Evolutionary conservation across 1,140 invertebrate genomes (phyloP).

Genomic region (Rhizoglyphus robini): DNA sequence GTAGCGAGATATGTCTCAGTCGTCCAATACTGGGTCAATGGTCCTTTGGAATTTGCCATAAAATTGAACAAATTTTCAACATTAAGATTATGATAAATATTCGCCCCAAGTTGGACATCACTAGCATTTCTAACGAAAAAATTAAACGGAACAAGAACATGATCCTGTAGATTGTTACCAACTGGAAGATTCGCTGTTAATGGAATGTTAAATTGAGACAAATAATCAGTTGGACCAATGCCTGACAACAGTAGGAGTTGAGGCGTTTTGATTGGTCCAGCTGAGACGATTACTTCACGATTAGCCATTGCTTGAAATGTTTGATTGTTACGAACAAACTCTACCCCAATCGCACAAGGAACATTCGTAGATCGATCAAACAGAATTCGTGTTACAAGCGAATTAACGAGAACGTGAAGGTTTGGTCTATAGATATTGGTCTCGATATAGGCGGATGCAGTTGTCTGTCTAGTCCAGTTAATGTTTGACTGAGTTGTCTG

Average conservation of each 20-base stretch:
- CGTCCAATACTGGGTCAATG: constrained; percentile 5
- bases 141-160: constrained; percentile 13
- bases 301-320: constrained; percentile 49
- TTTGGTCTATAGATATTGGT: constrained; percentile 61
- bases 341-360: constrained; percentile 59
- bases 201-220: constrained; percentile 12
- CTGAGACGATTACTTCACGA: constrained; percentile 61
- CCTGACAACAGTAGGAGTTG: constrained; percentile 83
- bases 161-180: constrained; percentile 34
- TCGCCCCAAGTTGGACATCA: constrained; percentile 5
- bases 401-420: constrained; percentile 67
- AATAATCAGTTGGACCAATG: constrained; percentile 34
- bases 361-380: constrained; percentile 34
- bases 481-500: constrained; percentile 46
- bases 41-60: not conserved
- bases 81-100: not conserved
- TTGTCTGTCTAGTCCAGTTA: constrained; percentile 65
- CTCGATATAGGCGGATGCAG: constrained; percentile 70
- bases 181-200: constrained; percentile 32
- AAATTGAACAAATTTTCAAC: constrained; percentile 18
- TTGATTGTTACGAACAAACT: constrained; percentile 50
- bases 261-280: constrained; percentile 71
- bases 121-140: constrained; percentile 27
- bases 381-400: no score
- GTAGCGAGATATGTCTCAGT: constrained; percentile 18